Base-by-base conservation (phyloP, 2,888 invertebrate genomes). In the Callyntrura sp. region DNA sequence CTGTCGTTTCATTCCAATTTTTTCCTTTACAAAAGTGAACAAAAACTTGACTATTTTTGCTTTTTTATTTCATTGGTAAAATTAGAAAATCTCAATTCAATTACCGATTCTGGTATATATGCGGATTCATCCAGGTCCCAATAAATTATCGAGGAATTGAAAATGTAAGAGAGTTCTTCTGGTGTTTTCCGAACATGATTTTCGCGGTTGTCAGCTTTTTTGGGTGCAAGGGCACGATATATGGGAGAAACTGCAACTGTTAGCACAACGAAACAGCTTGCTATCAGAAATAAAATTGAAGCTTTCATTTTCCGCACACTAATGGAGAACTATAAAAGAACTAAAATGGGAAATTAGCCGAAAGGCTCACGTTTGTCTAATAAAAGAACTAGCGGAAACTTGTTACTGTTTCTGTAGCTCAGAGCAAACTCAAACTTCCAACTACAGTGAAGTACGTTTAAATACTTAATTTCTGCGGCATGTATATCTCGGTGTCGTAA, bases 81-180 rank as follows among this genome's bases (percentile, higher is more conserved):
- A n/a, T 55, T 55, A 23, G 25, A 65, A 14, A 23, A 62, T 0
- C 3, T 11, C 9, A 25, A 12, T 20, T 5, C n/a, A 35, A 28
- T 84, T 88, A 88, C 88, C 62, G 76, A 48, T 3, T 84, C 65
- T 43, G 84, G n/a, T 5, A 76, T 35, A 5, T 62, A 0, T 6
- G 9, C 1, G 0, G 45, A n/a, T 17, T 86, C 68, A 23, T 82
- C 83, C 51, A 85, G n/a, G 20, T 89, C 89, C 82, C 88, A 82
- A 20, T 86, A 78, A 0, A 43, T 85, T 14, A 88, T 88, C n/a
- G 84, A 88, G 0, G 88, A 81, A 3, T 0, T 35, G 23, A 68
- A 78, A n/a, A 35, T 55, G n/a, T 11, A 17, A 0, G 55, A 11
- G 23, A 65, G 62, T 68, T 68, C 83, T 28, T 81, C 81, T 0